These are phyloP conservation scores for Sesamia nonagrioides DNA, from an alignment of 1,140 invertebrate genomes.

Conservation along the genomic window DNA sequence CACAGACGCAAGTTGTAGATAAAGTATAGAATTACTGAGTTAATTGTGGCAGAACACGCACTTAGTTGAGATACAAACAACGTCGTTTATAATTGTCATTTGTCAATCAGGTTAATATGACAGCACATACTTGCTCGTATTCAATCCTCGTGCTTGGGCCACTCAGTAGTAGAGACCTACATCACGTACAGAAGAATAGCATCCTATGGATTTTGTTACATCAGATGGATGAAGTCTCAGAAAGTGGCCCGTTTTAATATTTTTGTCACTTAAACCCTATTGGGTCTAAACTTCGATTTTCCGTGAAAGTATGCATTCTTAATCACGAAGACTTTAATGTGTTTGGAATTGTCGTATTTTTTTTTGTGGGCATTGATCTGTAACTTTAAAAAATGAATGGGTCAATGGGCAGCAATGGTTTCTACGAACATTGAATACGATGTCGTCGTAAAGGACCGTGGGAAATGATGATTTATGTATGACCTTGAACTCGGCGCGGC, in stretches of 20 bases:
- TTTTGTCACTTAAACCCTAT: slow-evolving; percentile 5
- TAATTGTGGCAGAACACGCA: slow-evolving; percentile 32
- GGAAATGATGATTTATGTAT: slow-evolving; percentile 17
- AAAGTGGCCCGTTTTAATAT: slow-evolving; percentile 29
- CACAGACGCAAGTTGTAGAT: slow-evolving; percentile 2
- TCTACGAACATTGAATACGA: background rate
- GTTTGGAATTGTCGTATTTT: background rate
- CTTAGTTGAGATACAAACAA: slow-evolving; percentile 13
- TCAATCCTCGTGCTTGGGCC: background rate
- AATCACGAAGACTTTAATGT: slow-evolving; percentile 22
- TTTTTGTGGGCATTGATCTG: slow-evolving; percentile 12
- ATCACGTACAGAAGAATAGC: slow-evolving; percentile 14
- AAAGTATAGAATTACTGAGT: slow-evolving; percentile 1
- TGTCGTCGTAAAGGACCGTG: slow-evolving; percentile 16
- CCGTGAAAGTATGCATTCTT: slow-evolving; percentile 7
- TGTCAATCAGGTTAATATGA: slow-evolving; percentile 44
- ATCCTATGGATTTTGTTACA: no score
- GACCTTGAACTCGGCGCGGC: slow-evolving; percentile 30
- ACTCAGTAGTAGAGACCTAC: background rate
- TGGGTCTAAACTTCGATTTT: slow-evolving; percentile 17
- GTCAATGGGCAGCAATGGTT: background rate
- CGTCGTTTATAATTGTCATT: background rate
- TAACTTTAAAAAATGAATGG: slow-evolving; percentile 13
- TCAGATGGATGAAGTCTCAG: background rate
- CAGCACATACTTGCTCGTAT: slow-evolving; percentile 11